These are phyloP conservation scores for Cactoblastis cactorum DNA, from an alignment of 2,888 invertebrate genomes.

Conservation along the genomic window DNA sequence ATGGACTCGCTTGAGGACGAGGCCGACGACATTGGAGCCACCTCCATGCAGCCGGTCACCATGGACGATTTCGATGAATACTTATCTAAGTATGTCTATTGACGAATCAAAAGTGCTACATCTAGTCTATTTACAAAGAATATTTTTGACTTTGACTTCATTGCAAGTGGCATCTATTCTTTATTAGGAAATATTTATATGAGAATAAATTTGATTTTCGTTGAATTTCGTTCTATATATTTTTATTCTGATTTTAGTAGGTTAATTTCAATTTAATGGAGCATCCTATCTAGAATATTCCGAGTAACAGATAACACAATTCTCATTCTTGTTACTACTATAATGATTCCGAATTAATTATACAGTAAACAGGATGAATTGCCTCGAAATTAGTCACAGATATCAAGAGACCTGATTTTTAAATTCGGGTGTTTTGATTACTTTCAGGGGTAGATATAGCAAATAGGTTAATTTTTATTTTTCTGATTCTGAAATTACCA, in stretches of 20 bases:
- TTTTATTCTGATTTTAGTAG: conserved; percentile 91
- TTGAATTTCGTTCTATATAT: no score
- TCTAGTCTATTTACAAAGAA: no score
- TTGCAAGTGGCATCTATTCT: no score
- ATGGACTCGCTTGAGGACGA: conserved; percentile 91
- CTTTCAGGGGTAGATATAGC: neutral
- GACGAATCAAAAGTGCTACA: no score
- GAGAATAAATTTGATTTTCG: no score
- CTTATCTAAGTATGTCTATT: conserved; percentile 89
- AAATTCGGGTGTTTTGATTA: neutral
- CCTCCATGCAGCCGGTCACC: conserved; percentile 93
- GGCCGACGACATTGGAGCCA: conserved; percentile 89
- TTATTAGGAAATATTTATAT: neutral
- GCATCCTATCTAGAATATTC: neutral
- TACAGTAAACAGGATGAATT: neutral
- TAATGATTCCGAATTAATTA: neutral
- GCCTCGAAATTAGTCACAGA: neutral
- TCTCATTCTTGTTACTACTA: neutral
- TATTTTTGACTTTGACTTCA: neutral
- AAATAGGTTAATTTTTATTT: no score
- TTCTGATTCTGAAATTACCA: no score
- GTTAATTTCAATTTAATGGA: conserved; percentile 34
- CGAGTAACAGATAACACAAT: neutral
- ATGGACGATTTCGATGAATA: conserved; percentile 95
- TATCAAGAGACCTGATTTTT: neutral